Evolutionary conservation across 2,113 vertebrate species (phyloP), one percentile per base, ranked within the genome.

Genomic region (Notarius lentiginosus): DNA sequence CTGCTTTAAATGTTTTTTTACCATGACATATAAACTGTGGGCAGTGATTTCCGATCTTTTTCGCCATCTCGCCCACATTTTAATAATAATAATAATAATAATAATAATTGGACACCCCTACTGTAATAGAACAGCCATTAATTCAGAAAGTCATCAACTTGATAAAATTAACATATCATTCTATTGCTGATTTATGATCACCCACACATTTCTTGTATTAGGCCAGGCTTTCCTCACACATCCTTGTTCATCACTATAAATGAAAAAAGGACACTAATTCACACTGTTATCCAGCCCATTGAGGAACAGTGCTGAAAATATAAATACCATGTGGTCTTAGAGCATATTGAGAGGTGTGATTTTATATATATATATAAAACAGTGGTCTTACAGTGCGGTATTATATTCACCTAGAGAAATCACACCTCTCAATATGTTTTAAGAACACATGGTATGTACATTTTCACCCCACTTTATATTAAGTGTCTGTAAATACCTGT

Each of bases 291-390:
- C 60, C 2, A 79, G 47, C 30, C 47, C 11, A 20, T 4, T 18
- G 58, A 22, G 27, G 61, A 79, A 12, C 22, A 2, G 30, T 82
- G 80, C 80, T 22, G 51, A 30, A 30, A 68, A 34, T 83, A 22
- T 55, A 70, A 83, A 68, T 41, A 41, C 41, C 41, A 41, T 41
- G 41, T 41, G 41, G 4, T 41, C 41, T 41, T 41, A 4, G 5
- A 79, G 77, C 53, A 79, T 58, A 79, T 79, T 60, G 77, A 30
- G 27, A 79, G 55, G 77, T 79, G 77, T 34, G 27, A 79, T 41
- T 79, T 12, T 76, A 76, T 51, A 47, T 53, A 58, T 79, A 34
- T 34, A 79, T 79, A 79, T 41, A 41, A 15, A 56, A 79, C 53
- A 27, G 11, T 68, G 60, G 34, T 58, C 49, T 65, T 34, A 24